Conservation (phyloP, 2,797 vertebrate genomes). For the Craterocephalus amniculus region DNA sequence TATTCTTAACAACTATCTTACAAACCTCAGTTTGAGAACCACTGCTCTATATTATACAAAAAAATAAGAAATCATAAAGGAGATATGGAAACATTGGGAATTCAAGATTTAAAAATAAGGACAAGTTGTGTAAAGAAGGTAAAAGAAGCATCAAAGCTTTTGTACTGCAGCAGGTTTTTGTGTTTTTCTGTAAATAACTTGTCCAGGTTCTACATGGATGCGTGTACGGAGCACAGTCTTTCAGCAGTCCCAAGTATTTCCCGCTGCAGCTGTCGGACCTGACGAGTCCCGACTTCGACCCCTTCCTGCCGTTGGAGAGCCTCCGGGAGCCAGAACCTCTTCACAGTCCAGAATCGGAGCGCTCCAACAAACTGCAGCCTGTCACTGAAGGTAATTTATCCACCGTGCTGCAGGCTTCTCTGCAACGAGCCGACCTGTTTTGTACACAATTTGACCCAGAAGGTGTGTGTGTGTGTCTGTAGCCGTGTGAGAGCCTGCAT, state of each 20-base stretch:
- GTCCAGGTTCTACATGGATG: slow-evolving; percentile 95
- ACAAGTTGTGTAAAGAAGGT: too few species aligned
- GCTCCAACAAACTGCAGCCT: slow-evolving; percentile 95
- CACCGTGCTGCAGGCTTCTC: fast-evolving
- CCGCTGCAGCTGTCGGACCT: slow-evolving; percentile 95
- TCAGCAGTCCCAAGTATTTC: slow-evolving; percentile 93
- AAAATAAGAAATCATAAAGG: not conserved
- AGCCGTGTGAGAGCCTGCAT: slow-evolving; percentile 59
- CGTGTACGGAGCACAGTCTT: slow-evolving; percentile 97
- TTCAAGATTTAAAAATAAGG: too few species aligned
- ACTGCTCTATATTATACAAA: too few species aligned
- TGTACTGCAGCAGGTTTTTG: fast-evolving
- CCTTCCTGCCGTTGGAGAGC: slow-evolving; percentile 93
- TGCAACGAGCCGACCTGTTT: not conserved
- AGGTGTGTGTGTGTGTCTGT: slow-evolving; percentile 32
- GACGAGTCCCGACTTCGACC: slow-evolving; percentile 92
- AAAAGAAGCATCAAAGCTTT: too few species aligned
- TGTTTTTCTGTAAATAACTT: slow-evolving; percentile 1
- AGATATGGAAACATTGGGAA: not conserved
- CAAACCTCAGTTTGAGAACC: too few species aligned
- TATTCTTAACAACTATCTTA: too few species aligned
- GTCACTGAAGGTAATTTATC: slow-evolving; percentile 90
- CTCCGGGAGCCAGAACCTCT: slow-evolving; percentile 96
- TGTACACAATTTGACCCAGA: slow-evolving; percentile 22
- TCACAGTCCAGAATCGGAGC: slow-evolving; percentile 96